Percentiles rank a stretch among this genome's conserved stretches.
phyloP scores from a whole-genome alignment of 2,888 invertebrate genomes.

The Strigamia crassipes region DNA sequence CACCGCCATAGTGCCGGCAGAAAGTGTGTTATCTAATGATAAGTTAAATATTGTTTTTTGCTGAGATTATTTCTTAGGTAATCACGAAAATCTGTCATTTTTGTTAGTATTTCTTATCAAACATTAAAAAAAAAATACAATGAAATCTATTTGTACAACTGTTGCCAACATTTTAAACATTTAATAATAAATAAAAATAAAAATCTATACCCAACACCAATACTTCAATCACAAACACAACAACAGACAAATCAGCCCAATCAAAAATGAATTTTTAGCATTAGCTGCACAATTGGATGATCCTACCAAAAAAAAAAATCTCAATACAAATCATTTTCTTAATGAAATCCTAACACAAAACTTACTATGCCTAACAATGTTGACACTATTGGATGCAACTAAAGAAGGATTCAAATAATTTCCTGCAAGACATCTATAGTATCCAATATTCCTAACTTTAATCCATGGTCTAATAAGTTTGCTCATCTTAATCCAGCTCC shows the following conservation, averaged over 20 bases:
- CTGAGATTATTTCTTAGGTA: not conserved
- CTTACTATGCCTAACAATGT: not conserved
- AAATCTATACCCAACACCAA: no score
- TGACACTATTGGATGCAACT: not conserved
- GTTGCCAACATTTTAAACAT: no score
- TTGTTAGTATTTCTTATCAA: not conserved
- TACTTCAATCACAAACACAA: no score
- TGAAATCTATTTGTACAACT: no score
- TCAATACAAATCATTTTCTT: not conserved
- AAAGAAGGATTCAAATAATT: conserved; percentile 10
- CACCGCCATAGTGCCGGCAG: not conserved
- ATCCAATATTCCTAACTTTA: not conserved
- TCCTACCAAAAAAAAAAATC: not conserved
- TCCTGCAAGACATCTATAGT: not conserved
- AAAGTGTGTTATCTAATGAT: not conserved
- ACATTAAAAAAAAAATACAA: not conserved
- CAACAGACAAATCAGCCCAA: no score
- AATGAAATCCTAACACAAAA: not conserved
- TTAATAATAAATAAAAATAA: no score
- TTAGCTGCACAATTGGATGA: no score
- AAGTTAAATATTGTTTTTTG: not conserved
- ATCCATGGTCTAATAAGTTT: not conserved
- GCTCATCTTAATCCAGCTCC: not conserved
- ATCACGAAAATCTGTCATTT: not conserved
- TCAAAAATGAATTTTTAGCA: no score